These are phyloP conservation scores for Agonopterix heracliana DNA, from an alignment of 2,888 invertebrate genomes.

Conservation along the genomic window DNA sequence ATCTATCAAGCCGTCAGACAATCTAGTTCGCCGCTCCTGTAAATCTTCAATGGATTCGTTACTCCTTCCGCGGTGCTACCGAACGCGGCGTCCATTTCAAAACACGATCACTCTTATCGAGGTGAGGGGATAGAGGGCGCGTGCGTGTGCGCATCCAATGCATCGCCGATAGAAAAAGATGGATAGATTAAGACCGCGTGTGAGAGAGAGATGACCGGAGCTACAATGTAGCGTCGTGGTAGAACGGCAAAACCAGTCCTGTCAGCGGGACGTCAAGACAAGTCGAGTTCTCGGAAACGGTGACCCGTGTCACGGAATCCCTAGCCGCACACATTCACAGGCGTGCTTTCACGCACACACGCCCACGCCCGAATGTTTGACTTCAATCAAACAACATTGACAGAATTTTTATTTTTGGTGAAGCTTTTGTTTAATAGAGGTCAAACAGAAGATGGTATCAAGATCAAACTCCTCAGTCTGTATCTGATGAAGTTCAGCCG, in stretches of 20 bases:
- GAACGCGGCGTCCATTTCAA: constrained; percentile 64
- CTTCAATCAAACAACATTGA: constrained; percentile 40
- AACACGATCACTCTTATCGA: constrained; percentile 64
- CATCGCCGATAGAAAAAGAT: constrained; percentile 40
- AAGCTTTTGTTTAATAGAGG: not conserved
- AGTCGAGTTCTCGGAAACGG: constrained; percentile 72
- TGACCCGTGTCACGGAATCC: constrained; percentile 77
- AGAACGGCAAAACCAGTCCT: constrained; percentile 72
- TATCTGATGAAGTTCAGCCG: not conserved
- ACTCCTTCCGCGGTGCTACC: constrained; percentile 61
- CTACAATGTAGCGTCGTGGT: constrained; percentile 62
- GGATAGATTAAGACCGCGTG: constrained; percentile 21
- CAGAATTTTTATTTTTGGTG: constrained; percentile 31
- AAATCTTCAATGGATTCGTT: constrained; percentile 54
- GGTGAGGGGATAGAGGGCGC: constrained; percentile 62
- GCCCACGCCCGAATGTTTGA: constrained; percentile 22
- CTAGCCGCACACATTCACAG: constrained; percentile 44
- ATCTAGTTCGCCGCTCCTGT: not conserved
- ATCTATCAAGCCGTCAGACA: not conserved
- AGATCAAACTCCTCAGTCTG: no score
- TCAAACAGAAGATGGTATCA: not conserved
- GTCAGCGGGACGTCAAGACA: constrained; percentile 74
- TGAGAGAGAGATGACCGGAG: constrained; percentile 40
- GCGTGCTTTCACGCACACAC: constrained; percentile 33
- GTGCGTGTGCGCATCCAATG: constrained; percentile 69